Base-by-base conservation (phyloP, 2,797 vertebrate species). In the Mionectes olivaceus region DNA sequence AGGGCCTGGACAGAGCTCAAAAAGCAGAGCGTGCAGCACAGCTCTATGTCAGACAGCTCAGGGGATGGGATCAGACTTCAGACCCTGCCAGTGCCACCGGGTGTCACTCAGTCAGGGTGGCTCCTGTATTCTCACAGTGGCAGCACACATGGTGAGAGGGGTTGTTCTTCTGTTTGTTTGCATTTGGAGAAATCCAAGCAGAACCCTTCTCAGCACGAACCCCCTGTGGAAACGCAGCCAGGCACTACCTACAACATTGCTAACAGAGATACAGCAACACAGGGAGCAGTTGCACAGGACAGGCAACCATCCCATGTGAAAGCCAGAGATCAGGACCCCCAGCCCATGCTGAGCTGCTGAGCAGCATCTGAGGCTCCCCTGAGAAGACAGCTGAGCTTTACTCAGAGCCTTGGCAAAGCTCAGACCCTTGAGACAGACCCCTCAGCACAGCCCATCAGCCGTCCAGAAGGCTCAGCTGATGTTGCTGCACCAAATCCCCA, bases 1-100 rank as follows among this genome's bases (percentile, higher is more conserved):
- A 83, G 55, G 44, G 52, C 63, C 84, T 93, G 92, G 85, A 94
- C 6, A 7, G 59, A 93, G 59, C 61, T 92, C 81, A 93, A 86
- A 83, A 85, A 65, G 35, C 82, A 53, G 46, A 77, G 41, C 2
- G 30, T 6, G 52, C 41, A 75, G 56, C 2, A 0, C 41, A 85
- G 49, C 33, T 70, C 70, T 75, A 37, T 2, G 1, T 87, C 92
- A 95, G 88, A 63, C 44, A 89, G 7, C 68, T 65, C 86, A 87
- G 49, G 64, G n/a, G 75, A 64, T 11, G 30, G 35, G 69, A 53
- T 65, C 18, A 22, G 55, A 13, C 46, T 59, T 19, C 76, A 59
- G 70, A 52, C 11, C 19, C 33, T 5, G 3, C 22, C 5, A 7
- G 49, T 2, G 3, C 33, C 9, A 1, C 19, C 0, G 3, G 17